Evolutionary conservation across 1,140 invertebrate genomes (phyloP), one percentile per base, ranked within the genome.

Genomic region (Thaumetopoea pityocampa): DNA sequence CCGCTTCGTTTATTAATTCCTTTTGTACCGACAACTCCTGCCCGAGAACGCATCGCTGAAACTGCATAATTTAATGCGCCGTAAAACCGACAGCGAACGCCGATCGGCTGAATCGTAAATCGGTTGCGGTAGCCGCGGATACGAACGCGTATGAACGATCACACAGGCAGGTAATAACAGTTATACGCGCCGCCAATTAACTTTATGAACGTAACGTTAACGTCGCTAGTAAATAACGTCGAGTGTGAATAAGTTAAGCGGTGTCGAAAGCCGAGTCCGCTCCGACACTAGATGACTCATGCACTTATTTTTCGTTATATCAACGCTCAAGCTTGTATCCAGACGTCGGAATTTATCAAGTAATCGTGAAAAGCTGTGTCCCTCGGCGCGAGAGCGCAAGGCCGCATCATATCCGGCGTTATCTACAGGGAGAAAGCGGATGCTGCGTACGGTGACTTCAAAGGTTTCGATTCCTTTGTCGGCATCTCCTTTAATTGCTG

Each of bases 281-380:
- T 24, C 34, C 19, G 42, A 42, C 38, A 56, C 58, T 48, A 47
- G 38, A 51, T 61, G 62, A 66, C 23, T 61, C 57, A 66, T 30
- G 34, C 29, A 43, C 28, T 28, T 36, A 28, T 41, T 33, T 40
- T 35, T 41, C 37, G 35, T 58, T 49, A 40, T 52, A 42, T 36
- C 65, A 66, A 62, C 52, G 51, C 30, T 48, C 48, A 41, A 51
- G 22, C 66, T 60, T 67, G 67, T 71, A 68, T 68, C 56, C 62
- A 38, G 27, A 34, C 57, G 30, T 36, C 53, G 78, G 78, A 82
- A 82, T 82, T 59, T 82, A 62, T 79, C 78, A 59, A 63, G 72
- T 70, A 71, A 67, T 70, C 62, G 78, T 79, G 72, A 82, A 82
- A 78, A 79, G 67, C 73, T 65, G 61, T 64, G 51, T 52, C 53